Base-by-base conservation (phyloP, 1,140 invertebrate species). In the Heliothis virescens region DNA sequence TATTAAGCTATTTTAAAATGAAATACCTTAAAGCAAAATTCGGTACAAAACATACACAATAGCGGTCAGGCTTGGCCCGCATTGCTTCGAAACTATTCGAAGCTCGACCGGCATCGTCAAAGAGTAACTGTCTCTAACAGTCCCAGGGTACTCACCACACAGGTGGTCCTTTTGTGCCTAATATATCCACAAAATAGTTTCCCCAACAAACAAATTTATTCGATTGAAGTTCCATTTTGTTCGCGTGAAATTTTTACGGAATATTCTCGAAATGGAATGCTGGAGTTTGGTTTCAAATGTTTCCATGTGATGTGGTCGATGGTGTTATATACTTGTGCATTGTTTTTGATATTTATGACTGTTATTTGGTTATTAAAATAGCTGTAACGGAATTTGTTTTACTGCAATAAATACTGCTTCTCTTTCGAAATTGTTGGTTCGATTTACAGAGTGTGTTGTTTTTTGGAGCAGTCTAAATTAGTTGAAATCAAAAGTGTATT, bases 31-130 rank as follows among this genome's bases (percentile, higher is more conserved):
- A 59, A 59, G 7, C 11, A 12, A 10, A 59, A 59, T 59, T 59
- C 11, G 11, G 12, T 26, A 16, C n/a, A 65, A 18, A 47, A 16
- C 41, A 65, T 5, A 67, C 63, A 26, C 41, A 12, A 5, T 18
- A 15, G 18, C 26, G 48, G 48, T 53, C 21, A 76, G 21, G 53
- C 16, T 5, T 60, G 21, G 29, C 48, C 60, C 74, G 57, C 74
- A 76, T 76, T 53, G 48, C 59, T 63, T 12, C 47, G 50, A 52
- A 76, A 76, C 74, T 76, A 76, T 76, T 76, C 48, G 47, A 34
- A 16, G 18, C 74, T 34, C 53, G 41, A 26, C 16, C 16, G 60
- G 18, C 60, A 53, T 63, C 74, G 52, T 69, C 48, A 69, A 69
- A 69, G 65, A 26, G 74, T 63, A 34, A 76, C 65, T 76, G 74